These are phyloP conservation scores for Medauroidea extradentata DNA, from an alignment of 1,140 invertebrate genomes.

Conservation along the genomic window DNA sequence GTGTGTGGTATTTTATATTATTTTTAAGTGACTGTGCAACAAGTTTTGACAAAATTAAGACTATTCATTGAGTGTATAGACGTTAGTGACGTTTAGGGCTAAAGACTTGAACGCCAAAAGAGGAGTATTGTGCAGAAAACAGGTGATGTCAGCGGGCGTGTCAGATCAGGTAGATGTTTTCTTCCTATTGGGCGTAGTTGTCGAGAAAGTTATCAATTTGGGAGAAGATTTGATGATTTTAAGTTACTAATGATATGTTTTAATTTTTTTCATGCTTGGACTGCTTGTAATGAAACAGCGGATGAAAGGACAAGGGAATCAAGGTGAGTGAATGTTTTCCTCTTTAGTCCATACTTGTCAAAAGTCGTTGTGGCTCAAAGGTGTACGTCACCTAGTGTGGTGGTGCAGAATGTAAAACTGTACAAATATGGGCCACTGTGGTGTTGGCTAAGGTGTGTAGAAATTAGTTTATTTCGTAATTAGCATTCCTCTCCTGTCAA, in stretches of 20 bases:
- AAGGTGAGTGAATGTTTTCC: conserved; percentile 52
- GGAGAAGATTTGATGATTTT: background rate
- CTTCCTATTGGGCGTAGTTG: conserved; percentile 19
- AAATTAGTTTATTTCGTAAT: too few species aligned
- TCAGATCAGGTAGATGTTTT: conserved; percentile 40
- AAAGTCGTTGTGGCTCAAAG: too few species aligned
- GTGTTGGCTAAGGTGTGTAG: too few species aligned
- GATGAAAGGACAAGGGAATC: conserved; percentile 87
- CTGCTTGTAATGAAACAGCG: conserved; percentile 50
- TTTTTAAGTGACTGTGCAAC: conserved; percentile 7
- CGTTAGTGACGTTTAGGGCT: conserved; percentile 13
- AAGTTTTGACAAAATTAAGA: too few species aligned
- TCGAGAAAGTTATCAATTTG: background rate
- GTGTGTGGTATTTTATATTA: conserved; percentile 18
- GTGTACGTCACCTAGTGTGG: too few species aligned
- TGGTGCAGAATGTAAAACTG: too few species aligned
- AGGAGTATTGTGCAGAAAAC: conserved; percentile 21
- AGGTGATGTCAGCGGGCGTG: conserved; percentile 46
- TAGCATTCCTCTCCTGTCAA: too few species aligned
- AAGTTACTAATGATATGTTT: background rate
- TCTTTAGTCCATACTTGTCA: conserved; percentile 1
- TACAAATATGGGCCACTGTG: too few species aligned
- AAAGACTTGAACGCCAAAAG: conserved; percentile 14
- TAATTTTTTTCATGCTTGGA: background rate
- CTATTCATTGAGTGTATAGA: background rate